phyloP scores from a whole-genome alignment of 2,888 invertebrate genomes.

The Chrysina gloriosa region DNA sequence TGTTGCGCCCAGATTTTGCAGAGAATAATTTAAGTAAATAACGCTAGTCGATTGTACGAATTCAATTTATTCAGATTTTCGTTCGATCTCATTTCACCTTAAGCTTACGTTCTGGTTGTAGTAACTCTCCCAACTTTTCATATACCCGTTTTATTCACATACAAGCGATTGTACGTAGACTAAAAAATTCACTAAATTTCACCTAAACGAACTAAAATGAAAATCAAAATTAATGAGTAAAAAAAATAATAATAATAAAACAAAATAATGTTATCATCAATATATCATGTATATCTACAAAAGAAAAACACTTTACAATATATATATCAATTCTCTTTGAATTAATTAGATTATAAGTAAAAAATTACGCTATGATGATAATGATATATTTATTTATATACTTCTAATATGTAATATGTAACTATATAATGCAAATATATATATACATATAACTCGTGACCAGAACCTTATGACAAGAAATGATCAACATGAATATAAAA shows the following conservation, averaged over 20 bases:
- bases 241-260: constrained; percentile 11
- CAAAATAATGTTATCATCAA: constrained; percentile 24
- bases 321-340: constrained; percentile 22
- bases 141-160: constrained; percentile 30
- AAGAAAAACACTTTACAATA: constrained; percentile 36
- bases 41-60: background rate
- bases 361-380: constrained; percentile 43
- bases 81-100: background rate
- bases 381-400: constrained; percentile 40
- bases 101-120: constrained; percentile 9
- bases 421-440: constrained; percentile 41
- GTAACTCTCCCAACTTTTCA: background rate
- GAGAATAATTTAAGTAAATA: background rate
- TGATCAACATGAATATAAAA: constrained; percentile 53
- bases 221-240: constrained; percentile 29
- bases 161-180: constrained; percentile 27
- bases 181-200: constrained; percentile 35
- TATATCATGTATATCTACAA: constrained; percentile 30
- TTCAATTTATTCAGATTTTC: background rate
- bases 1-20: too few species aligned
- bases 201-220: constrained; percentile 22
- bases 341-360: constrained; percentile 39
- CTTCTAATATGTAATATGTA: constrained; percentile 44
- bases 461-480: constrained; percentile 64
- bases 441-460: constrained; percentile 61